A percentile compares a stretch with the other conserved stretches of the same genome.
phyloP scores from a whole-genome alignment of 1,140 invertebrate species.

The Chrysopa pallens region DNA sequence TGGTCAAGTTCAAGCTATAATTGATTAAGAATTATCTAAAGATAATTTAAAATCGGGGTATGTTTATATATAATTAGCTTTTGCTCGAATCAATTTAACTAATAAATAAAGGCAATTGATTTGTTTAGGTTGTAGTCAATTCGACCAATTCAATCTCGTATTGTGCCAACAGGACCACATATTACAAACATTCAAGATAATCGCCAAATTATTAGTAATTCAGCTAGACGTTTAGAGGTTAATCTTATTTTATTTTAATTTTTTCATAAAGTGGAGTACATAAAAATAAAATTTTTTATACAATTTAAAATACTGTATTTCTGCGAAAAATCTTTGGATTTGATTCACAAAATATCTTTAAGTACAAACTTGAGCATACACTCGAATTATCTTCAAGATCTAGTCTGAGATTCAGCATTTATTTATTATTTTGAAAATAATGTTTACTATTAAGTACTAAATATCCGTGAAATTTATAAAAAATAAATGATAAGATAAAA shows the following conservation, averaged over 20 bases:
- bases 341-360: too few species aligned
- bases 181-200: constrained; percentile 47
- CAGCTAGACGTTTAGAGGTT: constrained; percentile 76
- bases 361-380: too few species aligned
- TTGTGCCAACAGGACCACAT: constrained; percentile 77
- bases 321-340: not conserved
- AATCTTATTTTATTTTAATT: constrained; percentile 7
- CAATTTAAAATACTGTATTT: not conserved
- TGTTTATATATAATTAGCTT: constrained; percentile 1
- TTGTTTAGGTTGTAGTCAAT: constrained; percentile 38
- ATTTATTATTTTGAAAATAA: too few species aligned
- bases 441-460: too few species aligned
- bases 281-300: not conserved
- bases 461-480: too few species aligned
- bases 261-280: too few species aligned
- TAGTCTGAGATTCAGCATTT: too few species aligned
- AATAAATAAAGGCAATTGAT: not conserved
- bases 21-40: constrained; percentile 72
- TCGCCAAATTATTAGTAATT: constrained; percentile 67
- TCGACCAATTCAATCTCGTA: constrained; percentile 60
- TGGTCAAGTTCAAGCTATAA: constrained; percentile 64
- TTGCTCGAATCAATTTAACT: not conserved
- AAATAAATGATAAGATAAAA: too few species aligned
- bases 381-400: too few species aligned
- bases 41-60: constrained; percentile 49